Conservation (phyloP, 92 coral and sea anemone species). For the Pocillopora grandis region DNA sequence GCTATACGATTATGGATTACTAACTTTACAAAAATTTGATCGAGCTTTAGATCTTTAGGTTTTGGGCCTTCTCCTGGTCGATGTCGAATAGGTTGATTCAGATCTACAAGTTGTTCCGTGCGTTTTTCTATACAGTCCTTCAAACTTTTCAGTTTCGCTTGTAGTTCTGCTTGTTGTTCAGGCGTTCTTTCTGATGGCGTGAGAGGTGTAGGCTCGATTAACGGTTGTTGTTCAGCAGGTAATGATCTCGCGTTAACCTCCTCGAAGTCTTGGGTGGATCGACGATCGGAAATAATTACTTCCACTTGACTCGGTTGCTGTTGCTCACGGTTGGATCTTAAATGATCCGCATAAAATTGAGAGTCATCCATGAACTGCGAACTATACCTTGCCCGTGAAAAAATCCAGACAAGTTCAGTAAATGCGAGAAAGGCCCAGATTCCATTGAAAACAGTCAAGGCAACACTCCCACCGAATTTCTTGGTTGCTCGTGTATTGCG, state of each 20-base stretch:
- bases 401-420: background rate
- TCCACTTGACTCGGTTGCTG: too few relatives aligned
- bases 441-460: constrained; percentile 5
- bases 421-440: background rate
- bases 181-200: too few relatives aligned
- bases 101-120: background rate
- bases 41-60: background rate
- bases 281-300: too few relatives aligned
- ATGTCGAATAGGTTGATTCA: background rate
- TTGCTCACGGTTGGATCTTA: background rate
- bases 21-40: background rate
- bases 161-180: background rate
- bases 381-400: background rate
- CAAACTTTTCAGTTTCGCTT: background rate
- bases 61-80: background rate
- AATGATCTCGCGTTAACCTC: too few relatives aligned
- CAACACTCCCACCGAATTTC: background rate
- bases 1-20: background rate
- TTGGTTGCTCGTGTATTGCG: background rate
- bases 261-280: too few relatives aligned
- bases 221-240: too few relatives aligned
- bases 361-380: background rate
- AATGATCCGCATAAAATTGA: background rate
- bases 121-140: background rate
- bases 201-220: too few relatives aligned